Evolutionary conservation across 2,888 invertebrate species (phyloP).

Genomic region (Drosophila buzzatii): DNA sequence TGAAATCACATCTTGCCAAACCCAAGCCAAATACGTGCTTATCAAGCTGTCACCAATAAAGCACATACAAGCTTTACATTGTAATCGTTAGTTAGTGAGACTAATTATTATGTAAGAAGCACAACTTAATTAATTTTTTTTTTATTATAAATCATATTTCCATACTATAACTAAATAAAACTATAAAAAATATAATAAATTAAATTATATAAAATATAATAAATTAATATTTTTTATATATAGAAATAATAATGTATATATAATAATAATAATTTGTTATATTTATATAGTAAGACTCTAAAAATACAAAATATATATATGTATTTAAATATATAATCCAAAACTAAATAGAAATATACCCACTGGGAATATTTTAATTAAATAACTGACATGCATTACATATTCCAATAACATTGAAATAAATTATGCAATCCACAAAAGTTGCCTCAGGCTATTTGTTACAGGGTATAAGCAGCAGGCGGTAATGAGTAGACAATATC

Average conservation of each 20-base stretch:
- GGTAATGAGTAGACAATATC: slow-evolving; percentile 34
- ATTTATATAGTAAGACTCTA: too few relatives aligned
- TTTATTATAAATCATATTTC: too few relatives aligned
- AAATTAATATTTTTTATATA: too few relatives aligned
- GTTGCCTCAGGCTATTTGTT: background rate
- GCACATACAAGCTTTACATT: background rate
- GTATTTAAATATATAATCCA: background rate
- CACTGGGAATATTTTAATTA: background rate
- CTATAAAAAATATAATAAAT: too few relatives aligned
- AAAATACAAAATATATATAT: too few relatives aligned
- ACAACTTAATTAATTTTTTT: background rate
- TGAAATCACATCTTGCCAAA: background rate
- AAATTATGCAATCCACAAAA: background rate
- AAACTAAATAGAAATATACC: background rate
- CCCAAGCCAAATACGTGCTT: background rate
- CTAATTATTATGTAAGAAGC: background rate
- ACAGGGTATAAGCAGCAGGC: slow-evolving; percentile 38
- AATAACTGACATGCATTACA: background rate
- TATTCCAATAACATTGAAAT: background rate
- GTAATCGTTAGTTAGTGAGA: background rate
- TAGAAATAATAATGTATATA: too few relatives aligned
- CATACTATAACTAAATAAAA: too few relatives aligned
- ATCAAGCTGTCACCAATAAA: background rate
- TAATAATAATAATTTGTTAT: too few relatives aligned
- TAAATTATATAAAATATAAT: too few relatives aligned